Evolutionary conservation across 2,797 vertebrate genomes (phyloP).

Genomic region (Oophaga sylvatica): DNA sequence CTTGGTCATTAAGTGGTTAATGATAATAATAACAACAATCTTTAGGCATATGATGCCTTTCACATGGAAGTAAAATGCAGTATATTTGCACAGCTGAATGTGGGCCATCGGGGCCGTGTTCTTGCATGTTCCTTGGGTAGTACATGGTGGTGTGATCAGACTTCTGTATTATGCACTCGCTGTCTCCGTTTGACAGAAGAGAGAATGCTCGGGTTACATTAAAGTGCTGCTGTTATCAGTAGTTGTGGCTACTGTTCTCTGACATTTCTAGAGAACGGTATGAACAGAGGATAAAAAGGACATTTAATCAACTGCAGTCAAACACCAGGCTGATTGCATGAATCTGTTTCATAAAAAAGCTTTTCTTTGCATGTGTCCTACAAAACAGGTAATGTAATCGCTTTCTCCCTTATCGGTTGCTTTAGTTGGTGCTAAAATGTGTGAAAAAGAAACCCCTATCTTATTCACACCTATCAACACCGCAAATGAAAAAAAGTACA

Average conservation of each 20-base stretch:
- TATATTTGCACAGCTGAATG: conserved; percentile 20
- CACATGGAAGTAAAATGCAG: neutral
- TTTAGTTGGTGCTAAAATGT: conserved; percentile 6
- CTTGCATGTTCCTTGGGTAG: neutral
- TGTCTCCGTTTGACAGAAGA: conserved; percentile 35
- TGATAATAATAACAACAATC: neutral
- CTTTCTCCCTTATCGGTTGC: neutral
- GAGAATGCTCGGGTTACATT: conserved; percentile 42
- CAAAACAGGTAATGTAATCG: conserved; percentile 8
- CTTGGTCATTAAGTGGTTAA: neutral
- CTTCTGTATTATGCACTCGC: conserved; percentile 25
- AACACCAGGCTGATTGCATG: conserved; percentile 6
- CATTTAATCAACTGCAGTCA: neutral
- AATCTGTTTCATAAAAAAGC: conserved; percentile 17
- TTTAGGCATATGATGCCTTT: neutral
- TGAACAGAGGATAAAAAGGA: conserved; percentile 14
- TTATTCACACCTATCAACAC: neutral
- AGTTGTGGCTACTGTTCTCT: conserved; percentile 49
- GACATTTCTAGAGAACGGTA: conserved; percentile 38
- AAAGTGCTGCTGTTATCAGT: conserved; percentile 25
- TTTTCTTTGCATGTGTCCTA: conserved; percentile 37
- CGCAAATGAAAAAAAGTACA: neutral
- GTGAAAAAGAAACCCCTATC: neutral
- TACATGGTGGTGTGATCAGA: neutral
- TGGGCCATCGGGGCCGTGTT: neutral